Percentiles rank a stretch among this genome's conserved stretches.
These are phyloP conservation scores for Drosophila setifemur DNA, from an alignment of 1,140 invertebrate genomes.

Conservation along the genomic window DNA sequence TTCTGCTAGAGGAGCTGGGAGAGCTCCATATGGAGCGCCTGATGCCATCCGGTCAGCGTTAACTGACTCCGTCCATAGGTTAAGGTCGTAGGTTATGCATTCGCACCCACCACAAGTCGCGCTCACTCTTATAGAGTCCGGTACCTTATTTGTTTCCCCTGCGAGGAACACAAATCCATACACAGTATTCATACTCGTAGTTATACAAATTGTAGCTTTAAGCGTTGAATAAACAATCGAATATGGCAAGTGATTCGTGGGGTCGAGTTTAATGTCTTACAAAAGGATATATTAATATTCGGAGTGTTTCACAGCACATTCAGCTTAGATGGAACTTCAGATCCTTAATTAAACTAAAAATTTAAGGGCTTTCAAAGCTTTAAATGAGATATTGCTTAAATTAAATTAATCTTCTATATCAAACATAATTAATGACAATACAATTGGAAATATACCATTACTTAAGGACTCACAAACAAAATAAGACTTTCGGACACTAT, in stretches of 20 bases:
- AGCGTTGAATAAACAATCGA: constrained; percentile 1
- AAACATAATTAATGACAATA: too few relatives aligned
- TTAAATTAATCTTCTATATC: too few relatives aligned
- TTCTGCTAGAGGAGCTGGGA: constrained; percentile 75
- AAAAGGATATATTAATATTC: constrained; percentile 2
- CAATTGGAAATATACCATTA: too few relatives aligned
- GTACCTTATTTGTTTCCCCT: constrained; percentile 53
- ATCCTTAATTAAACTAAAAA: too few relatives aligned
- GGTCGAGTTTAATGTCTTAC: neutral
- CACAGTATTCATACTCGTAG: constrained; percentile 57
- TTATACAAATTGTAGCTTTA: constrained; percentile 5
- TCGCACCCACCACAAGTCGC: constrained; percentile 31
- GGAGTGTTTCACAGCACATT: constrained; percentile 4
- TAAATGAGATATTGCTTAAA: too few relatives aligned
- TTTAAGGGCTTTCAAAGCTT: too few relatives aligned
- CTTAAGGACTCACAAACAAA: too few relatives aligned
- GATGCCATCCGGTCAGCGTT: constrained; percentile 32
- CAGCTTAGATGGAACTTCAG: neutral
- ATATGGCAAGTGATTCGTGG: too few relatives aligned
- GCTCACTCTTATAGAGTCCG: constrained; percentile 72
- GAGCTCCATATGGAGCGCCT: too few relatives aligned
- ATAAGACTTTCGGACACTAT: too few relatives aligned
- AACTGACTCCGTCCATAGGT: constrained; percentile 51
- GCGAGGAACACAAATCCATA: constrained; percentile 18
- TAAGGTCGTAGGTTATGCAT: constrained; percentile 6